Conservation (phyloP, 2,888 invertebrate genomes). For the Cryptocheilus praepositus region DNA sequence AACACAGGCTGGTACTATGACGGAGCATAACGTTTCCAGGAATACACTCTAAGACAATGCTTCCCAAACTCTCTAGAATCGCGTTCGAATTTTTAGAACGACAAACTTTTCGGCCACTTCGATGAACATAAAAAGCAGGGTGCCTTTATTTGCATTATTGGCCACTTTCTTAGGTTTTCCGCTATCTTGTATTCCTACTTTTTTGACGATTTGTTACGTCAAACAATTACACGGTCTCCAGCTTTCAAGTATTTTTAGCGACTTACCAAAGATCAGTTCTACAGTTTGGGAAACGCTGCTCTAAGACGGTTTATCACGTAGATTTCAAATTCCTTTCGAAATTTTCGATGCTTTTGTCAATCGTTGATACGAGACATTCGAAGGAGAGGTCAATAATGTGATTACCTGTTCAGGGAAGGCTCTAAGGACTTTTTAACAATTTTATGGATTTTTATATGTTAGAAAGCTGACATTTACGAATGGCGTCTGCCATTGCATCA, state of each 20-base stretch:
- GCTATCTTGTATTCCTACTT: too few species aligned
- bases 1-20: conserved; percentile 58
- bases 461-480: conserved; percentile 51
- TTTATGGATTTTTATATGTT: conserved; percentile 58
- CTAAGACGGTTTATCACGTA: conserved; percentile 26
- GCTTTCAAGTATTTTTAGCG: too few species aligned
- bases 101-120: too few species aligned
- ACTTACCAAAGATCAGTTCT: too few species aligned
- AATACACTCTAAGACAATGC: conserved; percentile 21
- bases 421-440: conserved; percentile 50
- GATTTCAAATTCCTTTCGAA: conserved; percentile 33
- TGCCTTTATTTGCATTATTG: too few species aligned
- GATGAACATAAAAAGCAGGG: too few species aligned
- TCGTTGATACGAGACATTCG: conserved; percentile 21
- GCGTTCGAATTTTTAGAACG: conserved; percentile 27
- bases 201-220: too few species aligned
- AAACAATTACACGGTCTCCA: too few species aligned
- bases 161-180: too few species aligned
- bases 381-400: conserved; percentile 33
- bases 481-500: conserved; percentile 59
- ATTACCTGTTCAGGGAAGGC: conserved; percentile 47
- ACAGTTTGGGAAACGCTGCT: too few species aligned
- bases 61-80: conserved; percentile 35
- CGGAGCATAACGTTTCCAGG: conserved; percentile 47
- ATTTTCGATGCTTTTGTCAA: conserved; percentile 39